Evolutionary conservation across 2,113 vertebrate genomes (phyloP).

Genomic region (Semicossyphus pulcher): DNA sequence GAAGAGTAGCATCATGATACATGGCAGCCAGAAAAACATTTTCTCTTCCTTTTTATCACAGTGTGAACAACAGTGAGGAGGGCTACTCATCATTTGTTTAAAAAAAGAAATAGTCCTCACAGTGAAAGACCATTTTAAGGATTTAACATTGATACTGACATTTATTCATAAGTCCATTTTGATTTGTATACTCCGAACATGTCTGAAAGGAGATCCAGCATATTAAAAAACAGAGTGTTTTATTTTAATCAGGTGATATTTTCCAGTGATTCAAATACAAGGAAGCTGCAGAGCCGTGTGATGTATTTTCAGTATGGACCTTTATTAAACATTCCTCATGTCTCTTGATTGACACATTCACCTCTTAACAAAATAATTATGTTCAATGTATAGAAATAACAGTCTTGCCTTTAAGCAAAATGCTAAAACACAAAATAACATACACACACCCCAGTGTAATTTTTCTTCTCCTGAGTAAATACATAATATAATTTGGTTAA

Average conservation of each 20-base stretch:
- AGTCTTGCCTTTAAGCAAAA: conserved; percentile 9
- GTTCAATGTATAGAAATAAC: background rate
- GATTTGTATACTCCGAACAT: too few species aligned
- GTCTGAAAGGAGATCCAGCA: too few species aligned
- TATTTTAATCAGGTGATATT: background rate
- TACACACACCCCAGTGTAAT: background rate
- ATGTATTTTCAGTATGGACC: background rate
- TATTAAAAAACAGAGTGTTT: too few species aligned
- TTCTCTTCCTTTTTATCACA: too few species aligned
- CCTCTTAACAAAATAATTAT: background rate
- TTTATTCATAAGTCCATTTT: too few species aligned
- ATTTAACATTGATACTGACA: too few species aligned
- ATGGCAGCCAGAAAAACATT: too few species aligned
- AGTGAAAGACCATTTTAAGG: too few species aligned
- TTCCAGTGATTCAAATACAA: background rate
- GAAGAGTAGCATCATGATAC: too few species aligned
- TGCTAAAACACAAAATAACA: background rate
- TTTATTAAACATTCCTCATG: conserved; percentile 10
- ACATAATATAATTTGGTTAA: conserved; percentile 14
- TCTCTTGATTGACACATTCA: conserved; percentile 7
- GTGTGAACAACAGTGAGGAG: too few species aligned
- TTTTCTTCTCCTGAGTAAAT: conserved; percentile 58
- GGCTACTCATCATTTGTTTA: too few species aligned
- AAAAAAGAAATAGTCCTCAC: too few species aligned
- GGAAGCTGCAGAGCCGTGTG: background rate